A percentile compares a stretch with the other conserved stretches of the same genome.
Conservation (phyloP, 2,888 invertebrate species). For the Neoscelio sp. region DNA sequence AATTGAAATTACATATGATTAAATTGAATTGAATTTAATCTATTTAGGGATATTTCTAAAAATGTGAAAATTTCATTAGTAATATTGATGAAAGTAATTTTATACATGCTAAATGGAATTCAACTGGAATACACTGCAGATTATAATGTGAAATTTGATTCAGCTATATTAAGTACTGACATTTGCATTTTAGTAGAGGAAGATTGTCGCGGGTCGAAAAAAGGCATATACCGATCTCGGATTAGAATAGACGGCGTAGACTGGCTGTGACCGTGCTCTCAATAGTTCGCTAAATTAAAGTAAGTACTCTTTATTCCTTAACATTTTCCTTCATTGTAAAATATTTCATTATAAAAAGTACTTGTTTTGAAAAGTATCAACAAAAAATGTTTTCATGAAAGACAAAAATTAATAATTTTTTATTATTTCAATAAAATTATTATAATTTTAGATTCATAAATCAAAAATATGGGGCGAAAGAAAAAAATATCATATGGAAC, state of each 20-base stretch:
- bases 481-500: conserved; percentile 44
- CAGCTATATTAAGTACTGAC: conserved; percentile 9
- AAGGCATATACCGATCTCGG: conserved; percentile 36
- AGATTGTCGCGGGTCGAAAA: conserved; percentile 27
- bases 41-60: no score
- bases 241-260: conserved; percentile 43
- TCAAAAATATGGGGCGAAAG: conserved; percentile 67
- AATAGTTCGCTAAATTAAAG: conserved; percentile 14
- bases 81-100: no score
- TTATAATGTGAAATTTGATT: conserved; percentile 6
- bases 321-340: conserved; percentile 2
- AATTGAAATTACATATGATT: no score
- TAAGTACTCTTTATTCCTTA: conserved; percentile 9
- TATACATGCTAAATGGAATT: no score
- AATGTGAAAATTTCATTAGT: no score
- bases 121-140: no score
- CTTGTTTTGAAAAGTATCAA: neutral
- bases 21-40: no score
- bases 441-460: neutral
- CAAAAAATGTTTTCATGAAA: neutral
- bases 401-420: no score
- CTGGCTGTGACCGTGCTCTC: conserved; percentile 48
- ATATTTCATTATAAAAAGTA: neutral
- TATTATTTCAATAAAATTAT: no score
- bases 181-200: neutral